Evolutionary conservation across 2,113 vertebrate genomes (phyloP), one percentile per base, ranked within the genome.

Genomic region (Nothoprocta perdicaria): DNA sequence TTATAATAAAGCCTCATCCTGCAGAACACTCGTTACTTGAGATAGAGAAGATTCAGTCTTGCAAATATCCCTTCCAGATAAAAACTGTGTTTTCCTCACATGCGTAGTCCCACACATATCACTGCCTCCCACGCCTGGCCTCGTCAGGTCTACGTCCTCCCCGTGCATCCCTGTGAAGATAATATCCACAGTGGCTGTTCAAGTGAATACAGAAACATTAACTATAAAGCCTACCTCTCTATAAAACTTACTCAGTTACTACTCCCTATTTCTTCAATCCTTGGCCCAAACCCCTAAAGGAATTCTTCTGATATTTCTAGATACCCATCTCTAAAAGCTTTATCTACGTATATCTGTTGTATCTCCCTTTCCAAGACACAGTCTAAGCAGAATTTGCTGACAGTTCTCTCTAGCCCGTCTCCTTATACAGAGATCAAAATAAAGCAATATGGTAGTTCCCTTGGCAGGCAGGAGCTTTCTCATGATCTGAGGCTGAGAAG

Each of bases 331-430:
- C 43, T 1, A 33, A 55, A 62, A 55, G 29, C 48, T 79, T 73
- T 52, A 24, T 53, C 52, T 0, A 0, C 31, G 27, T 41, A 2
- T 3, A 24, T 29, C 40, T 75, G 1, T 46, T 65, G 9, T 27
- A 29, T 40, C 53, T 68, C 61, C 40, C 53, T 61, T 74, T 55
- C 53, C 38, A 45, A 74, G n/a, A 33, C 43, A 58, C 12, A 6
- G 13, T 17, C 50, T 33, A 40, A 78, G 9, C 45, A 61, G 18
- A 60, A 50, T 53, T 87, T 52, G 17, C 35, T 62, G 72, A 58
- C 52, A 45, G 45, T 33, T 68, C 48, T 69, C 63, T 35, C 55
- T 69, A 62, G 52, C 75, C n/a, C 61, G 19, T 23, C 67, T 84
- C 27, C 52, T 84, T 73, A 8, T 3, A 15, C 16, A 19, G n/a